Percentiles rank a stretch among this genome's conserved stretches.
These are phyloP conservation scores for Microtus pennsylvanicus DNA, from an alignment of 2,113 vertebrate genomes.

Conservation along the genomic window DNA sequence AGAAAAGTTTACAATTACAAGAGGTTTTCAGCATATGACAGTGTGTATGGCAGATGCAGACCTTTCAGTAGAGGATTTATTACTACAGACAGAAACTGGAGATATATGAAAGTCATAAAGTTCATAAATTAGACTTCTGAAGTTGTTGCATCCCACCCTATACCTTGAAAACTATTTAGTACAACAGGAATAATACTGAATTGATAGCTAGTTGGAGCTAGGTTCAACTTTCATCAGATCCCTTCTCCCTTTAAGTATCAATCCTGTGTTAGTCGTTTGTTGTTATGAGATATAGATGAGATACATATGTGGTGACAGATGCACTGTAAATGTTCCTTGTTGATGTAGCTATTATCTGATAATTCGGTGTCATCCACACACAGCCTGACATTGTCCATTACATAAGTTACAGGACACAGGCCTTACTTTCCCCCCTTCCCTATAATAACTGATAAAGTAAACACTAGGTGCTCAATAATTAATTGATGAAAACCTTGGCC, in stretches of 20 bases:
- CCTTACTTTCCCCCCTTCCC: background rate
- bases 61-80: background rate
- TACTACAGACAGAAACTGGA: background rate
- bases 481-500: background rate
- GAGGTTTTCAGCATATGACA: background rate
- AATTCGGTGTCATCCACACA: background rate
- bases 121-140: background rate
- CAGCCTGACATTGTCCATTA: background rate
- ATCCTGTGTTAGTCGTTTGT: background rate
- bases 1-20: background rate
- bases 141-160: background rate
- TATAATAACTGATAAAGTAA: background rate
- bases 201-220: background rate
- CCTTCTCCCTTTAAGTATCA: background rate
- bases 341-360: background rate
- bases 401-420: background rate
- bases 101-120: background rate
- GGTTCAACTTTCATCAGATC: background rate
- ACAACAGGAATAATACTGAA: background rate
- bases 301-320: background rate
- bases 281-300: background rate
- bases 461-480: background rate
- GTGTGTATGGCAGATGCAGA: background rate
- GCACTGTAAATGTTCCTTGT: background rate
- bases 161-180: background rate